phyloP scores from a whole-genome alignment of 1,140 invertebrate genomes.

The Drosophila kanapiae region DNA sequence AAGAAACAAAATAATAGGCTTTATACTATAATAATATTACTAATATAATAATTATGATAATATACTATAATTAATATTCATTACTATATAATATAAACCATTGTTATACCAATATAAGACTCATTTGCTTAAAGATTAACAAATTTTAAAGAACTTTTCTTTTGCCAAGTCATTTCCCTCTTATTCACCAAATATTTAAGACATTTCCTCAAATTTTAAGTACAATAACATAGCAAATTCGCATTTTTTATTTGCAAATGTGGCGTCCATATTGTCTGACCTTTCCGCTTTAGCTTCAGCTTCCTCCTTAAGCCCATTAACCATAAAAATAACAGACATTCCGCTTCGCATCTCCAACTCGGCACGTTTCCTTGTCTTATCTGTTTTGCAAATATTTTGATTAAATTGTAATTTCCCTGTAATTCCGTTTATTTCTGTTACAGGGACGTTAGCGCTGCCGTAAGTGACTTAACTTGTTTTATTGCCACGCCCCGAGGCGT shows the following conservation, averaged over 20 bases:
- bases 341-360: neutral
- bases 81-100: neutral
- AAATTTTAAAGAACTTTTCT: no score
- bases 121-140: neutral
- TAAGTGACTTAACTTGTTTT: constrained; percentile 33
- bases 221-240: neutral
- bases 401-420: constrained; percentile 25
- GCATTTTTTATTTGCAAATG: neutral
- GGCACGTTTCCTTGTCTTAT: constrained; percentile 53
- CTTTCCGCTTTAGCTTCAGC: constrained; percentile 5
- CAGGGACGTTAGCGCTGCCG: constrained; percentile 6
- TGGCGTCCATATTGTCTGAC: constrained; percentile 21
- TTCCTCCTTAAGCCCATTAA: neutral
- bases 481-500: constrained; percentile 3
- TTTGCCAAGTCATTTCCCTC: no score
- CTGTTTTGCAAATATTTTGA: constrained; percentile 42
- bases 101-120: neutral
- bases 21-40: no score
- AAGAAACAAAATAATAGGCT: neutral
- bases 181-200: no score
- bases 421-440: constrained; percentile 32
- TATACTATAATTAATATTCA: neutral
- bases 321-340: neutral
- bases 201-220: neutral
- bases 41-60: no score